phyloP scores from a whole-genome alignment of 2,113 vertebrate species.

The Talpa occidentalis region DNA sequence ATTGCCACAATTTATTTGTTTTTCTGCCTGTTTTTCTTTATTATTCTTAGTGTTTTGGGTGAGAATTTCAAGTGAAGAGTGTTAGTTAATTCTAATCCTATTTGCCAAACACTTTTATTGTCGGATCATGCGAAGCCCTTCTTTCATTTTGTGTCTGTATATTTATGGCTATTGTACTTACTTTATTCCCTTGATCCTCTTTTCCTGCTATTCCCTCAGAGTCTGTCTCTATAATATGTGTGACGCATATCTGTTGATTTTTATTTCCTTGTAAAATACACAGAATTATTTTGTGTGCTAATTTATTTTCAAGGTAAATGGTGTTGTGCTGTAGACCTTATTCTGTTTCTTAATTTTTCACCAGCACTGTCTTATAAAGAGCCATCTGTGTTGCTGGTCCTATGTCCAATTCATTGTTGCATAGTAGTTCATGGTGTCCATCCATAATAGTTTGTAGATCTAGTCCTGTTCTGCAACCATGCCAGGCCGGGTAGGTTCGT shows the following conservation, averaged over 20 bases:
- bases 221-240: background rate
- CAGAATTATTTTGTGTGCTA: background rate
- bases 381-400: background rate
- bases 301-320: background rate
- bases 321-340: background rate
- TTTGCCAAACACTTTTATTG: background rate
- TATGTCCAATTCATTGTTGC: background rate
- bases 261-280: background rate
- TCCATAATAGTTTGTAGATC: background rate
- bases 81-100: background rate
- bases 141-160: background rate
- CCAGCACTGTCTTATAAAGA: background rate
- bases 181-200: background rate
- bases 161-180: background rate
- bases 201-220: background rate
- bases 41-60: background rate
- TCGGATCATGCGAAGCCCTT: background rate
- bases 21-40: conserved; percentile 4
- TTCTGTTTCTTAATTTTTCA: background rate
- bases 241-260: background rate
- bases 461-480: background rate
- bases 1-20: background rate
- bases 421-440: fast-evolving
- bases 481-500: too few species aligned
- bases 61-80: conserved; percentile 9